Conservation (phyloP, 2,113 vertebrate genomes). For the Pterocles gutturalis region DNA sequence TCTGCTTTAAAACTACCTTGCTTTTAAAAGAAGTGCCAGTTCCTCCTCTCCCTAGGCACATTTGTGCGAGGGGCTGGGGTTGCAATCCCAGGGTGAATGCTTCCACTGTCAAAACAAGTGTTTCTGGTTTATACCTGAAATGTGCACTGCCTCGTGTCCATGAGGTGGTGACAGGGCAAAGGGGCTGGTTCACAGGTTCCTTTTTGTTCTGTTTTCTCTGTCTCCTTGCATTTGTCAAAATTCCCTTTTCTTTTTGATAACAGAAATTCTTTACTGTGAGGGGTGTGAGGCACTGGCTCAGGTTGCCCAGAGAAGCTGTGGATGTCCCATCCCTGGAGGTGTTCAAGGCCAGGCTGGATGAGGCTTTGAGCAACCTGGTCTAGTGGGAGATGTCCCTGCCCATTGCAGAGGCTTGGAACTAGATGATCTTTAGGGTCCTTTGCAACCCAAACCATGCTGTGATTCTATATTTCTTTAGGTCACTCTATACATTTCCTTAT, state of each 20-base stretch:
- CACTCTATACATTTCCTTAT: background rate
- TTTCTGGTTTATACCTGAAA: background rate
- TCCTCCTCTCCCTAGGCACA: background rate
- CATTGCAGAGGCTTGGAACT: background rate
- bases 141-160: background rate
- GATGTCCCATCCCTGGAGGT: fast-evolving
- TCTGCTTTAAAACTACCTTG: background rate
- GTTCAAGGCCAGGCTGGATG: background rate
- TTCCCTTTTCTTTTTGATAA: background rate
- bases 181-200: background rate
- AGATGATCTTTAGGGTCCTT: background rate
- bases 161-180: background rate
- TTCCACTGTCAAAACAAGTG: background rate
- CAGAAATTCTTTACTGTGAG: background rate
- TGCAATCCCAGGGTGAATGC: background rate
- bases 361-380: background rate
- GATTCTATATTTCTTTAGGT: background rate
- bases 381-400: background rate
- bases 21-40: background rate
- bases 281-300: background rate
- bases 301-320: background rate
- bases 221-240: background rate
- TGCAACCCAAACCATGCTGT: background rate
- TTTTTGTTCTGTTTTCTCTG: background rate
- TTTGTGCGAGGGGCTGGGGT: background rate